phyloP scores from a whole-genome alignment of 2,797 vertebrate genomes.

The Anniella stebbinsi region DNA sequence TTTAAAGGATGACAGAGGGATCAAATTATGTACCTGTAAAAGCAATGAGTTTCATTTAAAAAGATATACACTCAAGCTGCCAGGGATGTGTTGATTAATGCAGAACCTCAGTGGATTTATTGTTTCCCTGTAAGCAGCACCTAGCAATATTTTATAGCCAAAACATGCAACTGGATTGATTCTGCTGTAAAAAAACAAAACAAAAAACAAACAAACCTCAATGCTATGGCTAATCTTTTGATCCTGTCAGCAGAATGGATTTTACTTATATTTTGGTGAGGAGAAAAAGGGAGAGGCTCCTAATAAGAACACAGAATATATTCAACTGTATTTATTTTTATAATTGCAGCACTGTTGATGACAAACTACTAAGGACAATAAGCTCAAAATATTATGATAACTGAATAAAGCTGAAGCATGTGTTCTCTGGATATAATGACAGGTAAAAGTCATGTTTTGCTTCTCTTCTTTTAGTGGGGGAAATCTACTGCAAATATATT shows the following conservation, averaged over 20 bases:
- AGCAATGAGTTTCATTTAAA: slow-evolving; percentile 68
- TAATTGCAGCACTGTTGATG: slow-evolving; percentile 6
- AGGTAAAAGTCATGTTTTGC: background rate
- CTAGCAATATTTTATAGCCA: slow-evolving; percentile 65
- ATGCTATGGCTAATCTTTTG: slow-evolving; percentile 54
- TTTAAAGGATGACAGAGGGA: slow-evolving; percentile 66
- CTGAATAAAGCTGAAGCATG: slow-evolving; percentile 28
- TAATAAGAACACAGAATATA: background rate
- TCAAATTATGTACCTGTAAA: slow-evolving; percentile 61
- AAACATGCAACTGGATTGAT: slow-evolving; percentile 58
- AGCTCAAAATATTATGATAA: background rate
- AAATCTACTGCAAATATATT: background rate
- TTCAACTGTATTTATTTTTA: slow-evolving; percentile 36
- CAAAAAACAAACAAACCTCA: background rate
- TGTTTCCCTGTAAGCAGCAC: slow-evolving; percentile 57
- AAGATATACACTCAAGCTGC: slow-evolving; percentile 65
- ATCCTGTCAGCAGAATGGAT: slow-evolving; percentile 48
- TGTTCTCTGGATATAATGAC: background rate
- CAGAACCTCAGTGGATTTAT: slow-evolving; percentile 65
- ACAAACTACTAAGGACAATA: background rate
- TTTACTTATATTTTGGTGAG: background rate
- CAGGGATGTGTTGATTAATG: slow-evolving; percentile 60
- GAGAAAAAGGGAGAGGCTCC: background rate
- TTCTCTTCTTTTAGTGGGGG: background rate
- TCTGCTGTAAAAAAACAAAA: slow-evolving; percentile 21